Percentiles rank a stretch among this genome's conserved stretches.
These are phyloP conservation scores for Aphelinus certus DNA, from an alignment of 1,140 invertebrate genomes.

Conservation along the genomic window DNA sequence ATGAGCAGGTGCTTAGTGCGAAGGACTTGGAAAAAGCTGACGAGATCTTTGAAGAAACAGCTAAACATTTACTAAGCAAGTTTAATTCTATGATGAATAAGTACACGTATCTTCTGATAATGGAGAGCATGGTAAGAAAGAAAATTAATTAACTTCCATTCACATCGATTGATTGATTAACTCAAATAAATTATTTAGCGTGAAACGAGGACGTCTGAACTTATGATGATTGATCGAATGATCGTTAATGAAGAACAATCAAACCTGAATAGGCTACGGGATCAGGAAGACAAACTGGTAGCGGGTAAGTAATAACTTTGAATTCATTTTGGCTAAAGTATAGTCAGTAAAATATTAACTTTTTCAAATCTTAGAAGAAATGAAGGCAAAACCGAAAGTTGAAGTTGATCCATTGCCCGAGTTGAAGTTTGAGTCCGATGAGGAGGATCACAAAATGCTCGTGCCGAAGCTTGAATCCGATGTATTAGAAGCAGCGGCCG, in stretches of 20 bases:
- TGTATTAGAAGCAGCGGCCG: constrained; percentile 54
- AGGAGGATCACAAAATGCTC: constrained; percentile 54
- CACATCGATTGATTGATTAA: constrained; percentile 34
- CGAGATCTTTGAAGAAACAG: constrained; percentile 78
- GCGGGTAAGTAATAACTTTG: constrained; percentile 51
- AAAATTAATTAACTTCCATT: constrained; percentile 3
- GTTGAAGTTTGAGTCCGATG: constrained; percentile 51
- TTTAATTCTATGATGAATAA: constrained; percentile 80
- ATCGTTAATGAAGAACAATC: constrained; percentile 75
- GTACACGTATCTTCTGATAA: constrained; percentile 80
- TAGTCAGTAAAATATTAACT: background rate
- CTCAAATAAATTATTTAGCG: constrained; percentile 61
- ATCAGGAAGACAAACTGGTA: constrained; percentile 59
- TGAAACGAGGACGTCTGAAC: constrained; percentile 74
- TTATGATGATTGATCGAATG: constrained; percentile 78
- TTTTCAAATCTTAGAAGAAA: constrained; percentile 9
- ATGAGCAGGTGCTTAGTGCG: constrained; percentile 73
- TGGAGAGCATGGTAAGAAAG: constrained; percentile 81
- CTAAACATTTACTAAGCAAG: constrained; percentile 78
- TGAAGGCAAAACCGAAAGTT: background rate
- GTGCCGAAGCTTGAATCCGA: constrained; percentile 60
- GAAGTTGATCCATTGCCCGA: background rate
- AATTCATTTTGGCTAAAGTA: background rate
- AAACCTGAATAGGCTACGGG: constrained; percentile 68
- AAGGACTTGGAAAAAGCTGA: constrained; percentile 80